Conservation (phyloP, 2,888 invertebrate species). For the Pammene aurita region DNA sequence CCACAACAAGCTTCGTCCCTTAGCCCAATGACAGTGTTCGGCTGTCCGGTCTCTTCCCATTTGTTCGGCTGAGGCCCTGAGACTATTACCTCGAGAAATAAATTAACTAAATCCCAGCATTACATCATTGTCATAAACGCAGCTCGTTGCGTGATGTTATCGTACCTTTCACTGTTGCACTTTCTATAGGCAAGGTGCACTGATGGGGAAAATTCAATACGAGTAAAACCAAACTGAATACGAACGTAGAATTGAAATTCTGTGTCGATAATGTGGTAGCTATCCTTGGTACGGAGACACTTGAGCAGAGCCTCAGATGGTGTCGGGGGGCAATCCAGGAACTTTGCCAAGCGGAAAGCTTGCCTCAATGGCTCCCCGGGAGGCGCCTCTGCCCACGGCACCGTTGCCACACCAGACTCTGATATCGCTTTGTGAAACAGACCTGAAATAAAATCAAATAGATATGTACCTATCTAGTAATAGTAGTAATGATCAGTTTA, state of each 20-base stretch:
- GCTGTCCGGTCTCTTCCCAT: too few relatives aligned
- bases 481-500: too few relatives aligned
- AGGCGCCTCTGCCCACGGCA: constrained; percentile 86
- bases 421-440: constrained; percentile 88
- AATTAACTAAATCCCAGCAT: not conserved
- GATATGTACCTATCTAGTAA: too few relatives aligned
- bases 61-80: too few relatives aligned
- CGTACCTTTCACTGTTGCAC: constrained; percentile 14
- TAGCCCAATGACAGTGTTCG: too few relatives aligned
- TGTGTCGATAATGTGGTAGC: constrained; percentile 85
- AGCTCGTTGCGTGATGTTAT: not conserved
- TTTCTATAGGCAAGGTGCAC: constrained; percentile 29
- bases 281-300: constrained; percentile 85
- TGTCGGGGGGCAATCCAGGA: constrained; percentile 83
- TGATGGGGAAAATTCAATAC: constrained; percentile 3
- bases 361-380: constrained; percentile 83
- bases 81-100: not conserved
- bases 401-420: constrained; percentile 88
- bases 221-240: constrained; percentile 44
- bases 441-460: constrained; percentile 69
- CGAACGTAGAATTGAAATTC: constrained; percentile 87
- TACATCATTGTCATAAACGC: not conserved
- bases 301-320: constrained; percentile 79
- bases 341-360: constrained; percentile 84
- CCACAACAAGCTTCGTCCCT: too few relatives aligned